phyloP scores from a whole-genome alignment of 2,797 vertebrate species.

The Columba guinea region DNA sequence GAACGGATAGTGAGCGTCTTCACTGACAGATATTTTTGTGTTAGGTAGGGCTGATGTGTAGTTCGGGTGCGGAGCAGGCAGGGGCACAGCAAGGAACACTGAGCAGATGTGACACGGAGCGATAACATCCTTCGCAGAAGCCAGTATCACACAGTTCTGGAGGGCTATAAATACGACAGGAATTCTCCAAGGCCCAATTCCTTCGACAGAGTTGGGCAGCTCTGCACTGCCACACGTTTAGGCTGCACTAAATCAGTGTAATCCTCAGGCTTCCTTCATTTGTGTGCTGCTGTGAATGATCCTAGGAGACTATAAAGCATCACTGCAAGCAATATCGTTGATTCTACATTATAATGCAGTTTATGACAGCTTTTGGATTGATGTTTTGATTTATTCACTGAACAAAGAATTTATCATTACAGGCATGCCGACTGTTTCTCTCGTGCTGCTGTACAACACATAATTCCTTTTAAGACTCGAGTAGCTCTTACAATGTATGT shows the following conservation, averaged over 20 bases:
- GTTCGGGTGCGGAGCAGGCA: slow-evolving; percentile 1
- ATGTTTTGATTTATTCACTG: not conserved
- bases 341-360: not conserved
- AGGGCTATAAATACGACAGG: not conserved
- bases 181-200: slow-evolving; percentile 13
- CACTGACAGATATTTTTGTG: not conserved
- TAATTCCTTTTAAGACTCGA: not conserved
- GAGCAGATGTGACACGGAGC: slow-evolving; percentile 35
- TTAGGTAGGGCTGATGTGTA: not conserved
- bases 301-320: not conserved
- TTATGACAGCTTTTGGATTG: not conserved
- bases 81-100: slow-evolving; percentile 1
- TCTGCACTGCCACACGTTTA: not conserved
- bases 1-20: not conserved
- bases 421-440: not conserved
- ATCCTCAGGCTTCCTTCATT: not conserved
- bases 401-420: not conserved
- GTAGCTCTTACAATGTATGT: not conserved
- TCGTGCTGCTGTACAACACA: not conserved
- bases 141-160: not conserved
- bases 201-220: not conserved
- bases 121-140: slow-evolving; percentile 22
- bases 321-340: not conserved
- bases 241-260: not conserved
- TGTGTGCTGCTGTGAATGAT: not conserved